A percentile compares a stretch with the other conserved stretches of the same genome.
These are phyloP conservation scores for Drosophila virilis DNA, from an alignment of 1,140 invertebrate genomes.

Conservation along the genomic window DNA sequence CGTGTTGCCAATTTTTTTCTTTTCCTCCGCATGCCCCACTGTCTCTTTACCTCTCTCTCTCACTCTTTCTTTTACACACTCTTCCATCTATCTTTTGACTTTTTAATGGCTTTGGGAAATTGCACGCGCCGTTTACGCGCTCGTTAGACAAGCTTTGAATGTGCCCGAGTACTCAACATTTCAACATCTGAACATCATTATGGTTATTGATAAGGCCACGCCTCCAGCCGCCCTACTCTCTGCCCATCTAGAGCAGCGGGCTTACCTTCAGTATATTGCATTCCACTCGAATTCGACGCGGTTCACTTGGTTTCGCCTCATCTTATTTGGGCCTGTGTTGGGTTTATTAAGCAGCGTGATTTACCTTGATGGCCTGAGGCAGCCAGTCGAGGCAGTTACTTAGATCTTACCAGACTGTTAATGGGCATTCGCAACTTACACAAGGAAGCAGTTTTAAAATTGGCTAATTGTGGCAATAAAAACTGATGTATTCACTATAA, in stretches of 20 bases:
- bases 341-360: conserved; percentile 1
- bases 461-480: not conserved
- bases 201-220: conserved; percentile 72
- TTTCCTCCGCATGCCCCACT: not conserved
- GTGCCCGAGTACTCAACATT: conserved; percentile 27
- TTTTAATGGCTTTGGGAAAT: conserved; percentile 81
- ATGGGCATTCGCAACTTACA: not conserved
- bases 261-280: not conserved
- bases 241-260: not conserved
- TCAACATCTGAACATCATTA: conserved; percentile 58
- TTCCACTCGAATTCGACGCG: not conserved
- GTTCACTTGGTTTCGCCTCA: not conserved
- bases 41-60: too few relatives aligned
- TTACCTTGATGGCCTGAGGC: conserved; percentile 2
- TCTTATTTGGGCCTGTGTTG: not conserved
- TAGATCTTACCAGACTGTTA: not conserved
- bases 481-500: too few relatives aligned
- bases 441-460: not conserved
- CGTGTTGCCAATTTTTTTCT: conserved; percentile 74
- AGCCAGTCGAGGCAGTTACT: not conserved
- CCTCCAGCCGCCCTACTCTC: not conserved
- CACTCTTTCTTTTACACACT: not conserved
- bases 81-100: conserved; percentile 42
- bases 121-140: conserved; percentile 79
- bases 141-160: conserved; percentile 68